Base-by-base conservation (phyloP, 92 coral and sea anemone species). In the Phenganax marumi region DNA sequence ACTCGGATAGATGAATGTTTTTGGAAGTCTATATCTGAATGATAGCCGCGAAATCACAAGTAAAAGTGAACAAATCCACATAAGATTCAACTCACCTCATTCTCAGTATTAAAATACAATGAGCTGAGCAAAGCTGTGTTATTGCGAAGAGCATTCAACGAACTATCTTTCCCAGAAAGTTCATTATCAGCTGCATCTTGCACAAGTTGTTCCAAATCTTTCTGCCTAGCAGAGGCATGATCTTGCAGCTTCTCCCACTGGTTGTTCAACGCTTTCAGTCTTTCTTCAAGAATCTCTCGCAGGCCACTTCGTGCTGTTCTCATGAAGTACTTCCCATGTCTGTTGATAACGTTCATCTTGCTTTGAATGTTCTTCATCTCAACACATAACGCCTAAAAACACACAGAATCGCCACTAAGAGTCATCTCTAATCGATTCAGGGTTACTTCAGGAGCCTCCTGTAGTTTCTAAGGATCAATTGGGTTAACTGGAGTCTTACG, bases 311-410 rank as follows among this genome's bases (percentile, higher is more conserved):
- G 91, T 13, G 90, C 92, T 68, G 89, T 87, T 33, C 80, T 58
- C 26, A 90, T 77, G 75, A 89, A 92, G 25, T 85, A 88, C 33
- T 86, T 81, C 2, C 97, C 91, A 19, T 92, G 75, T 68, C 91
- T 54, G 85, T 96, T 96, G 96, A 96, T 92, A 33, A 85, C 87
- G 86, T 96, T 94, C 10, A 96, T 75, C 3, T 92, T 93, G 52
- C 91, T 90, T 70, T 96, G 99, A 19, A 92, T 97, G 26, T 92
- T 89, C 23, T 93, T 90, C 97, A 96, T 89, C 83, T 92, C 89
- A 21, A 96, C 97, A 70, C 97, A 93, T 52, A 93, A 85, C 12
- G 97, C 92, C 97, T 92, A 64, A 62, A 76, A 62, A 50, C 55
- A 72, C 39, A 25, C 10, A 69, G 25, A 14, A 22, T 8, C 17